phyloP scores from a whole-genome alignment of 2,113 vertebrate genomes.

The Empidonax alnorum region DNA sequence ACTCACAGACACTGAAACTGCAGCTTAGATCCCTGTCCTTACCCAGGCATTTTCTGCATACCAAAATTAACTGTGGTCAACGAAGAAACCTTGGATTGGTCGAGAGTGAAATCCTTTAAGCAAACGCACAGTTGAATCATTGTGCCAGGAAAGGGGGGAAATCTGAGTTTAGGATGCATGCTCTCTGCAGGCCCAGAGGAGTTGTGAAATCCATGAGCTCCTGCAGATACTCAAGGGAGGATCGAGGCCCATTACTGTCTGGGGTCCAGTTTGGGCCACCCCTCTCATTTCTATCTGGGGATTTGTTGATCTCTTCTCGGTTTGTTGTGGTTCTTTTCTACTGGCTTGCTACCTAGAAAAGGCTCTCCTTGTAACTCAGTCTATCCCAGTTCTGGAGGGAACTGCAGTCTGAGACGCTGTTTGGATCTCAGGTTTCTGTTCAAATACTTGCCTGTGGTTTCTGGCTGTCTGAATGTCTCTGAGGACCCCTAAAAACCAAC shows the following conservation, averaged over 20 bases:
- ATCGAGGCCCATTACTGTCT: neutral
- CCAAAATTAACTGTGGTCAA: conserved; percentile 36
- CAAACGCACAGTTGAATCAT: conserved; percentile 27
- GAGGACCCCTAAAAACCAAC: neutral
- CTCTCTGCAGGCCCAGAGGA: neutral
- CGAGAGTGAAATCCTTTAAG: neutral
- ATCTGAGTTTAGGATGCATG: neutral
- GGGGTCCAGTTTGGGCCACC: neutral
- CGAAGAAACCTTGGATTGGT: neutral
- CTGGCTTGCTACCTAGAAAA: neutral
- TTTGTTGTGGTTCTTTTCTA: neutral
- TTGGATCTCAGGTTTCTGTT: conserved; percentile 14
- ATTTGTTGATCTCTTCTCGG: neutral
- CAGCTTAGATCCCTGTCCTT: neutral
- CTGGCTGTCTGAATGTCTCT: conserved; percentile 8
- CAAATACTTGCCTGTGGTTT: conserved; percentile 22
- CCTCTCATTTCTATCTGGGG: neutral
- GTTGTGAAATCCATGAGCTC: neutral
- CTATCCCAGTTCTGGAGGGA: neutral
- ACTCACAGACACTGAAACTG: neutral
- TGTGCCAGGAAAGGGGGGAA: neutral
- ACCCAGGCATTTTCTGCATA: conserved; percentile 50
- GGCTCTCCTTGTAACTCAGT: neutral
- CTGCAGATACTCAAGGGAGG: neutral
- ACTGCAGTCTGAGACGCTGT: neutral